Evolutionary conservation across 2,888 invertebrate species (phyloP).

Genomic region (Pachymerium ferrugineum): DNA sequence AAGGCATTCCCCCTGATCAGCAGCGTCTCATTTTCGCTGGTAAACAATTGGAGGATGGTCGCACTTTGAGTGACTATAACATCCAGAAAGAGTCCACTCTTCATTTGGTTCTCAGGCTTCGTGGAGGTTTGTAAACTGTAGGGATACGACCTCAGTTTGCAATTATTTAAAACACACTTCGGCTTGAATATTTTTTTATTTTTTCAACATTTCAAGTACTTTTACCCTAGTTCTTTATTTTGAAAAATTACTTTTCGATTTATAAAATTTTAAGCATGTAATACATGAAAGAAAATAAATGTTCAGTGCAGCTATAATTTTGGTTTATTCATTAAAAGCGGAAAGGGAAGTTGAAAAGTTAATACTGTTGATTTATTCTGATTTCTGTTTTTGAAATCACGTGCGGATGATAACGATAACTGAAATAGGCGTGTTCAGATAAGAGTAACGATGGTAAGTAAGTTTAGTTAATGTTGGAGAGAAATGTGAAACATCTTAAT

Average conservation of each 20-base stretch:
- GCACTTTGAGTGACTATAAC: constrained; percentile 58
- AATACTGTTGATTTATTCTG: not conserved
- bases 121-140: constrained; percentile 61
- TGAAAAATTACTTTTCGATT: not conserved
- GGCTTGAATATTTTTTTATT: not conserved
- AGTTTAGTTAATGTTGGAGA: too few relatives aligned
- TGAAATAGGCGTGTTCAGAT: too few relatives aligned
- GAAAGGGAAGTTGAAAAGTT: too few relatives aligned
- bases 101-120: constrained; percentile 81
- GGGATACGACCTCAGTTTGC: too few relatives aligned
- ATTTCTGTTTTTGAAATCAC: not conserved
- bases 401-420: too few relatives aligned
- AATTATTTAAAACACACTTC: too few relatives aligned
- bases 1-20: constrained; percentile 85
- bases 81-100: constrained; percentile 79
- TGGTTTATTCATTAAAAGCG: not conserved
- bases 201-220: not conserved
- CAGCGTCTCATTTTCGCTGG: constrained; percentile 67
- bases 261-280: constrained; percentile 13
- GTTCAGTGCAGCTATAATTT: not conserved
- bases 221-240: not conserved
- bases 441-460: too few relatives aligned
- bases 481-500: too few relatives aligned
- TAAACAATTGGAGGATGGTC: constrained; percentile 58
- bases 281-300: not conserved